Conservation (phyloP, 2,113 vertebrate species). For the Piaya cayana region DNA sequence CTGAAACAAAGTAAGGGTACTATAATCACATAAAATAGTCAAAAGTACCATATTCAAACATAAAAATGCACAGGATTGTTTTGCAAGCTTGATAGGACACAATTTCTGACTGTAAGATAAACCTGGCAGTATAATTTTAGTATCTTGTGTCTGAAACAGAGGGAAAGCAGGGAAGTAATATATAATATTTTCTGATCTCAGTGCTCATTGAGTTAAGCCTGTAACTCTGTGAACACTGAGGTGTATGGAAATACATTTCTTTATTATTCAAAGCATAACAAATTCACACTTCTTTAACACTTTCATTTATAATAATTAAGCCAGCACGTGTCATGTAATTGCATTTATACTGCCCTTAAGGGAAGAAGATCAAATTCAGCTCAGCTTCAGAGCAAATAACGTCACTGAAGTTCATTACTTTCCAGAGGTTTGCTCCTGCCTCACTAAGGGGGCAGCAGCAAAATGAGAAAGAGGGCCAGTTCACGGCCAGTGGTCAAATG, state of each 20-base stretch:
- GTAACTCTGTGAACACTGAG: not conserved
- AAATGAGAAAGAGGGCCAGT: not conserved
- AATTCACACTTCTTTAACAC: not conserved
- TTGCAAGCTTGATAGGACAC: not conserved
- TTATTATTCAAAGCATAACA: not conserved
- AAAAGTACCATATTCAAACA: not conserved
- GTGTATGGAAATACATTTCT: not conserved
- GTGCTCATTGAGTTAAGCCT: not conserved
- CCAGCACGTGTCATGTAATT: not conserved
- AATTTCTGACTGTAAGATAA: not conserved
- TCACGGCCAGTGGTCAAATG: not conserved
- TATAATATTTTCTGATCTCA: not conserved
- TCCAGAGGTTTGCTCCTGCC: not conserved
- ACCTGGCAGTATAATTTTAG: not conserved
- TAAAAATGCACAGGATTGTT: not conserved
- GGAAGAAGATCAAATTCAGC: not conserved
- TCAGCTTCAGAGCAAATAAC: not conserved
- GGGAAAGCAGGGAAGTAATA: not conserved
- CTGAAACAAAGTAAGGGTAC: not conserved
- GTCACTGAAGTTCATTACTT: not conserved
- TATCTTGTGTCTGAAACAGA: not conserved
- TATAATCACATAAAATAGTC: not conserved
- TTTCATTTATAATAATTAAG: not conserved
- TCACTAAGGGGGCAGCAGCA: not conserved
- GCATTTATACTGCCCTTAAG: slow-evolving; percentile 2